Evolutionary conservation across 1,140 invertebrate species (phyloP).

Genomic region (Gonioctena quinquepunctata): DNA sequence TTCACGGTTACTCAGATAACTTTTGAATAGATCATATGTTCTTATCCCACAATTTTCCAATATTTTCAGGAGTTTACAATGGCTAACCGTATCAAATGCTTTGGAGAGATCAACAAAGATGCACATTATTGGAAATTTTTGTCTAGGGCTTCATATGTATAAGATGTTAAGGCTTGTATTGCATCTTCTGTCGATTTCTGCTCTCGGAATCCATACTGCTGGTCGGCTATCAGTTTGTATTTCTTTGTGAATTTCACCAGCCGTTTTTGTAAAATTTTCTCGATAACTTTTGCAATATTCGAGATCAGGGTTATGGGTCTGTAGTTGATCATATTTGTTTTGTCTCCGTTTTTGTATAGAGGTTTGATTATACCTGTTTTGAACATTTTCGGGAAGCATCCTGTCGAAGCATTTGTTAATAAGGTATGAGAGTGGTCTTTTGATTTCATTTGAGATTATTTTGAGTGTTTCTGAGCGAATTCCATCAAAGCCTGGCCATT

Average conservation of each 20-base stretch:
- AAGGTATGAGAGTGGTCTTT: not conserved
- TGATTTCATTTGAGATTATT: constrained; percentile 15
- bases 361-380: constrained; percentile 26
- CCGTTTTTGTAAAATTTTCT: constrained; percentile 21
- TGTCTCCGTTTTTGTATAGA: constrained; percentile 19
- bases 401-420: constrained; percentile 18
- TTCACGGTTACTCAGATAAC: constrained; percentile 12
- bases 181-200: constrained; percentile 18
- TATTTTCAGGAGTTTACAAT: constrained; percentile 11
- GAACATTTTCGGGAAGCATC: constrained; percentile 18
- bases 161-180: not conserved
- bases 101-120: constrained; percentile 22
- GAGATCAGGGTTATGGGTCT: constrained; percentile 28
- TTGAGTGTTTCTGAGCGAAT: constrained; percentile 14
- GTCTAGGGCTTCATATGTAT: constrained; percentile 1
- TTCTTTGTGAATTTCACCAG: constrained; percentile 7
- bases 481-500: constrained; percentile 12
- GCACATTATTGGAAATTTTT: constrained; percentile 1
- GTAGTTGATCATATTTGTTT: constrained; percentile 18
- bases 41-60: constrained; percentile 14
- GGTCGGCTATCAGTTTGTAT: constrained; percentile 14
- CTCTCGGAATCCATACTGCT: constrained; percentile 12
- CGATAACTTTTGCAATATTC: constrained; percentile 26
- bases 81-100: constrained; percentile 21
- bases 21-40: not conserved